phyloP scores from a whole-genome alignment of 2,113 vertebrate species.

The Coracopsis vasa region DNA sequence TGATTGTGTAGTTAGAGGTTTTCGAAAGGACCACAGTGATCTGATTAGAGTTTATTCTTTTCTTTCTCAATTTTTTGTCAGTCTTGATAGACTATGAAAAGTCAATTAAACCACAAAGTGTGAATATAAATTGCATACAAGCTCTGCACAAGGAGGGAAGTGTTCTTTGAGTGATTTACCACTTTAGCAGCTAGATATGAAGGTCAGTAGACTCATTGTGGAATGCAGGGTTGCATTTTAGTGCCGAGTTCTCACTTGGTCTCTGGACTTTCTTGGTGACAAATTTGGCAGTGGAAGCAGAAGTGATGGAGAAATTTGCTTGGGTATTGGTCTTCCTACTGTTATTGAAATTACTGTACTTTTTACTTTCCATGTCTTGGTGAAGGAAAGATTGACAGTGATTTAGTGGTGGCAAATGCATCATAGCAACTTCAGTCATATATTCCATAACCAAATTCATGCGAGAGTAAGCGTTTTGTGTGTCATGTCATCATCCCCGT shows the following conservation, averaged over 20 bases:
- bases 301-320: constrained; percentile 59
- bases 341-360: constrained; percentile 69
- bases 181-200: neutral
- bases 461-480: constrained; percentile 41
- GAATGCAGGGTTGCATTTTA: constrained; percentile 12
- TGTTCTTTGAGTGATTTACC: neutral
- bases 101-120: neutral
- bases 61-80: neutral
- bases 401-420: constrained; percentile 54
- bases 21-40: constrained; percentile 32
- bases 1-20: constrained; percentile 2
- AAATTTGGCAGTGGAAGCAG: constrained; percentile 30
- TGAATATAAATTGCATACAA: neutral
- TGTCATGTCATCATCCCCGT: neutral
- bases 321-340: constrained; percentile 61
- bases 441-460: constrained; percentile 58
- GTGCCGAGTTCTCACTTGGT: neutral
- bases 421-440: constrained; percentile 62
- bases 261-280: constrained; percentile 56
- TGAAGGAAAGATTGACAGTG: constrained; percentile 71
- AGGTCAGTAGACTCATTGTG: neutral
- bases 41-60: constrained; percentile 19
- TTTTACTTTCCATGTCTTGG: constrained; percentile 66
- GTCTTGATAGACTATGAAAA: neutral
- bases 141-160: neutral